Conservation (phyloP, 2,888 invertebrate species). For the Blastobasis adustella region DNA sequence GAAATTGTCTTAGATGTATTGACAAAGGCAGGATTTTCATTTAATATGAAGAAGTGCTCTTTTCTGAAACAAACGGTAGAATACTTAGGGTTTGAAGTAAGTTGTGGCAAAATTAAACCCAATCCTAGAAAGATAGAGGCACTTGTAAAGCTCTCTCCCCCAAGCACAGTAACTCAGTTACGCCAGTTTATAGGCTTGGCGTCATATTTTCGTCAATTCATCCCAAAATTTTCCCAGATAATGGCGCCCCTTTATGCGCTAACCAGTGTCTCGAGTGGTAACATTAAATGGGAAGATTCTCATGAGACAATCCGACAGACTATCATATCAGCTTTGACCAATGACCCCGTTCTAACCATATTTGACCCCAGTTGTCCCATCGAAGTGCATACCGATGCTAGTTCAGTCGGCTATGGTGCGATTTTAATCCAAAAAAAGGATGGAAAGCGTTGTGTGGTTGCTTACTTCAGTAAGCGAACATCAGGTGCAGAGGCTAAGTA, state of each 20-base stretch:
- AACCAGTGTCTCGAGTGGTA: not conserved
- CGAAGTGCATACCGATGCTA: conserved; percentile 21
- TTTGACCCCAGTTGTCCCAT: conserved; percentile 12
- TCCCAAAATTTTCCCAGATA: conserved; percentile 6
- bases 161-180: conserved; percentile 4
- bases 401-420: conserved; percentile 16
- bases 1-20: not conserved
- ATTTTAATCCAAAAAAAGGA: conserved; percentile 13
- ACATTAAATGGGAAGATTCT: not conserved
- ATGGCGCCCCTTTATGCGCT: not conserved
- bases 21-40: no score
- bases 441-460: conserved; percentile 4
- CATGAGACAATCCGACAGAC: conserved; percentile 14
- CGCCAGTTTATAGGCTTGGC: conserved; percentile 11
- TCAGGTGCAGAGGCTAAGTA: conserved; percentile 11
- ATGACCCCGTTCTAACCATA: conserved; percentile 13
- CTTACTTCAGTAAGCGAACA: conserved; percentile 16
- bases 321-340: conserved; percentile 12
- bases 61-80: no score
- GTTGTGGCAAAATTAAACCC: not conserved
- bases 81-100: no score
- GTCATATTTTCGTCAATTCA: conserved; percentile 12
- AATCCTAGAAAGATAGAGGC: conserved; percentile 10
- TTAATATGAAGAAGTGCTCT: no score
- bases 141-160: not conserved